phyloP scores from a whole-genome alignment of 2,888 invertebrate genomes.

The Ormyrus pomaceus region DNA sequence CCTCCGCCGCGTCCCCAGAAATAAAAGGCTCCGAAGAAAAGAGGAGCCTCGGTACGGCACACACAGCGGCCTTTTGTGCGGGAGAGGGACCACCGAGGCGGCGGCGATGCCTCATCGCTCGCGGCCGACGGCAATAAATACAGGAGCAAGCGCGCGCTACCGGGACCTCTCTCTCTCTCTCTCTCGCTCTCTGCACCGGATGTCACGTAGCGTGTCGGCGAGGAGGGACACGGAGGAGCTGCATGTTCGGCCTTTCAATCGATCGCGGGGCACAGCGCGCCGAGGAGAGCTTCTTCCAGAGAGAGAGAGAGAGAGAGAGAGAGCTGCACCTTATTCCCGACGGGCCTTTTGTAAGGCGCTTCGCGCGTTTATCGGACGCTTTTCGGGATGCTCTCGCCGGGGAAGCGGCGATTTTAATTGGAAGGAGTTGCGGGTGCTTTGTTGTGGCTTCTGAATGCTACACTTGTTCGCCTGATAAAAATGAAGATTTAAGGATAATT shows the following conservation, averaged over 20 bases:
- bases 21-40: constrained; percentile 3
- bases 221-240: constrained; percentile 7
- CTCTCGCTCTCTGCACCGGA: constrained; percentile 46
- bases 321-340: too few relatives aligned
- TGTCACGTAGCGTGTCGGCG: constrained; percentile 59
- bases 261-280: not conserved
- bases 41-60: not conserved
- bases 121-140: constrained; percentile 11
- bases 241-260: constrained; percentile 39
- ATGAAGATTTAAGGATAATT: too few relatives aligned
- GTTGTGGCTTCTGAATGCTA: too few relatives aligned
- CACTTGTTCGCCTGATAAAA: too few relatives aligned
- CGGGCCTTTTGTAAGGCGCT: too few relatives aligned
- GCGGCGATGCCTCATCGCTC: constrained; percentile 4
- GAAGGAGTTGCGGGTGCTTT: too few relatives aligned
- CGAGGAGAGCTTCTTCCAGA: too few relatives aligned
- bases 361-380: too few relatives aligned
- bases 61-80: constrained; percentile 22
- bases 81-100: not conserved
- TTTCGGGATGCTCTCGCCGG: too few relatives aligned
- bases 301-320: too few relatives aligned
- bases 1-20: constrained; percentile 5
- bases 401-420: too few relatives aligned
- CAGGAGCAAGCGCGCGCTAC: not conserved
- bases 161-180: not conserved